Conservation (phyloP, 2,113 vertebrate genomes). For the Centropus bengalensis region DNA sequence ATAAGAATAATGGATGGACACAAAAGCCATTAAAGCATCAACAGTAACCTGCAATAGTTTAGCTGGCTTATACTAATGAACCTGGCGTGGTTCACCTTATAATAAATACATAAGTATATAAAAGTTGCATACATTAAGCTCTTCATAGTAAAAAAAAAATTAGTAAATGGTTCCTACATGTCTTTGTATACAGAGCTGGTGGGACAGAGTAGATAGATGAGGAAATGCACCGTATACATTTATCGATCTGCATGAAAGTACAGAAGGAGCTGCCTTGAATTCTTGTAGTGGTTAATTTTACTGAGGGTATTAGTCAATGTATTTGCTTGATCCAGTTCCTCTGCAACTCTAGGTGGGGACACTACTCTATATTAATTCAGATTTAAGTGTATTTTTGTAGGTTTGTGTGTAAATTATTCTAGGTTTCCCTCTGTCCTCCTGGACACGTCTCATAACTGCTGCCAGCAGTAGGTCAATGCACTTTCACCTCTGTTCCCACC, state of each 20-base stretch:
- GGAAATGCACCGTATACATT: not conserved
- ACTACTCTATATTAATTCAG: not conserved
- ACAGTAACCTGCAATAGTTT: not conserved
- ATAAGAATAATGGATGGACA: constrained; percentile 37
- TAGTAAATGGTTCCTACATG: constrained; percentile 41
- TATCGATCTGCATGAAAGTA: not conserved
- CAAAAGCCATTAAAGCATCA: constrained; percentile 51
- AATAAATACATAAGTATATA: constrained; percentile 40
- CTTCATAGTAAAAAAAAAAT: constrained; percentile 31
- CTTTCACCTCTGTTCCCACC: not conserved
- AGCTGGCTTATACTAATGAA: not conserved
- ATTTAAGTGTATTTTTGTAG: not conserved
- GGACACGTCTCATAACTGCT: not conserved
- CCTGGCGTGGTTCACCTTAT: not conserved
- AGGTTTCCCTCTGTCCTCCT: not conserved
- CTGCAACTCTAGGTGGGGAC: not conserved
- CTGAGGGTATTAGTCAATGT: not conserved
- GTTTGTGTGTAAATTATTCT: not conserved
- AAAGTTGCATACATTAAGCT: constrained; percentile 36
- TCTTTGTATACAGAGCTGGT: not conserved
- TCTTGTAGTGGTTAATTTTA: not conserved
- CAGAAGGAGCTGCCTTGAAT: not conserved
- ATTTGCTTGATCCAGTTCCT: not conserved
- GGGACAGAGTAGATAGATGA: not conserved
- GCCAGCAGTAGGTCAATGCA: not conserved